phyloP scores from a whole-genome alignment of 2,888 invertebrate species.

The Oxyscelio sp. region DNA sequence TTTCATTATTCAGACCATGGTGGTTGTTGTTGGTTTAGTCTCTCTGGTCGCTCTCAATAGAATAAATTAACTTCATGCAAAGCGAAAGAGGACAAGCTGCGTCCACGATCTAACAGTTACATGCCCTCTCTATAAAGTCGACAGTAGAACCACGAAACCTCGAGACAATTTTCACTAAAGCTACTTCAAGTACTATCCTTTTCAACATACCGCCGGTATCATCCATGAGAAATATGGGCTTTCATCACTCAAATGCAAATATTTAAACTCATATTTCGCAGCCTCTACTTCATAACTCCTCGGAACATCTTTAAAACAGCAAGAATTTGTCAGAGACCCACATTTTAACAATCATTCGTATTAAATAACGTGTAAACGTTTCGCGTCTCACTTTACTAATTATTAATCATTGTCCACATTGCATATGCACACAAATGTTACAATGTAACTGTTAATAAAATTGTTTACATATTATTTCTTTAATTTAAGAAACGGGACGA shows the following conservation, averaged over 20 bases:
- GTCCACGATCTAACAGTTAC: conserved; percentile 66
- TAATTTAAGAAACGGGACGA: no score
- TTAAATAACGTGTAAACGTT: no score
- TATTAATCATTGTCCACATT: no score
- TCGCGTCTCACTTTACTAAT: no score
- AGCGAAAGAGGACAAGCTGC: conserved; percentile 69
- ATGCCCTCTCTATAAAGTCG: conserved; percentile 62
- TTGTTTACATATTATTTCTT: no score
- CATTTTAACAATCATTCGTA: no score
- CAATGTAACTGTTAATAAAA: no score
- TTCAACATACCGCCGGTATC: conserved; percentile 51
- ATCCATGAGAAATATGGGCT: conserved; percentile 62
- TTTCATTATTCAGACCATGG: conserved; percentile 72
- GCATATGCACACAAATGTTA: no score
- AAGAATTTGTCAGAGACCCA: conserved; percentile 9
- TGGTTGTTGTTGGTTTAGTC: conserved; percentile 74
- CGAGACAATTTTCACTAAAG: conserved; percentile 66
- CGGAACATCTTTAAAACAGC: conserved; percentile 23
- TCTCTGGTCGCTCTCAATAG: conserved; percentile 72
- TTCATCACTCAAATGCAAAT: conserved; percentile 67
- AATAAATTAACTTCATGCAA: conserved; percentile 75
- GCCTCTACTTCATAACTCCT: conserved; percentile 40
- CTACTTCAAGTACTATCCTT: conserved; percentile 48
- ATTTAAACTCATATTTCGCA: conserved; percentile 66
- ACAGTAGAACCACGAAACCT: conserved; percentile 60